Conservation (phyloP, 92 coral and sea anemone species). For the Siderastrea radians region DNA sequence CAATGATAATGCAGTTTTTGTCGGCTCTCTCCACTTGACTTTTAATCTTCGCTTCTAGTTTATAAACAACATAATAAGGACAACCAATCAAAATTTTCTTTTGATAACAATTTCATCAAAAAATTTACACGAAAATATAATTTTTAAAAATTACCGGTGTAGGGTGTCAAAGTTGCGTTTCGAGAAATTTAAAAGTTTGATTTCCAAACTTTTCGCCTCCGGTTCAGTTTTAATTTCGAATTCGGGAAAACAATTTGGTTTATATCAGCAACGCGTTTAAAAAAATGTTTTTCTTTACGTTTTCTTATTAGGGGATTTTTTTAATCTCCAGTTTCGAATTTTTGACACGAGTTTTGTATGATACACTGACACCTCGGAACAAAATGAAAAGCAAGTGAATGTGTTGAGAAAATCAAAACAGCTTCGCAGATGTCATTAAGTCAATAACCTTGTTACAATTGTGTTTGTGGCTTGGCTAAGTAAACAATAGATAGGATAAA, state of each 20-base stretch:
- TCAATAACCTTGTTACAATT: background rate
- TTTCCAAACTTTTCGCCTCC: background rate
- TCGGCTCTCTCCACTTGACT: background rate
- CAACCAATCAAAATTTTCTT: background rate
- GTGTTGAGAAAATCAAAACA: constrained; percentile 30
- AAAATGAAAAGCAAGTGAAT: background rate
- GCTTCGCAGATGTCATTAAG: constrained; percentile 27
- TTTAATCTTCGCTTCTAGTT: background rate
- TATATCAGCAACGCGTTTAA: background rate
- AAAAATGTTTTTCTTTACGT: background rate
- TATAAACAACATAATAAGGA: constrained; percentile 12
- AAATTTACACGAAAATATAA: background rate
- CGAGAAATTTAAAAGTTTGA: background rate
- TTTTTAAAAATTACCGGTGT: background rate
- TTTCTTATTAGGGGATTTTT: background rate
- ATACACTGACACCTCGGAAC: background rate
- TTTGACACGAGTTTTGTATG: background rate
- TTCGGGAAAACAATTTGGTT: background rate
- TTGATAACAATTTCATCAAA: background rate
- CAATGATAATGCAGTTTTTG: background rate
- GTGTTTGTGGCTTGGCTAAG: constrained; percentile 7
- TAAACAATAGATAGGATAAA: constrained; percentile 4
- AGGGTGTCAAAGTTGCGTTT: background rate
- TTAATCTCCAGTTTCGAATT: background rate
- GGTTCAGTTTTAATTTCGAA: background rate